phyloP scores from a whole-genome alignment of 2,797 vertebrate species.

The Pagetopsis macropterus region DNA sequence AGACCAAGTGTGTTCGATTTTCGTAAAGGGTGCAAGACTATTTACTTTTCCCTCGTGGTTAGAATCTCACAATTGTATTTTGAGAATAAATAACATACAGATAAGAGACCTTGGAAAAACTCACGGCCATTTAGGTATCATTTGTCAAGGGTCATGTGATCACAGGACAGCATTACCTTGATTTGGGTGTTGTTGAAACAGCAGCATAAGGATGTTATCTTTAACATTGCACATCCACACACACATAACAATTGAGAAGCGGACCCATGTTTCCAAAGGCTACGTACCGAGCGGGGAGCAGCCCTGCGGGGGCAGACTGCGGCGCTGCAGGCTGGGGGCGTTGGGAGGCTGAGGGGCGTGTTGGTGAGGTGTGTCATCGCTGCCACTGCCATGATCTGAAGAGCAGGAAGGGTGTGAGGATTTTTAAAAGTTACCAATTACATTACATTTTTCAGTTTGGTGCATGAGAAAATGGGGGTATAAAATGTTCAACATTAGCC shows the following conservation, averaged over 20 bases:
- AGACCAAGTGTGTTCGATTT: neutral
- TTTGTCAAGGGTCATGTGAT: slow-evolving; percentile 17
- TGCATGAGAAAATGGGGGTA: neutral
- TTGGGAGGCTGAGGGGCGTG: slow-evolving; percentile 77
- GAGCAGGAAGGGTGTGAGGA: slow-evolving; percentile 9
- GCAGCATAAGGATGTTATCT: slow-evolving; percentile 3
- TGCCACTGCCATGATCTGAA: slow-evolving; percentile 85
- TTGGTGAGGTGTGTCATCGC: slow-evolving; percentile 82
- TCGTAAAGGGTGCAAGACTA: neutral
- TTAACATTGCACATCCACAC: neutral
- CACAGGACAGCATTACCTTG: slow-evolving; percentile 30
- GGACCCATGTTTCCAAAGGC: neutral
- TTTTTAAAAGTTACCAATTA: neutral
- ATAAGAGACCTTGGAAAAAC: neutral
- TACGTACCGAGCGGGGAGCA: slow-evolving; percentile 84
- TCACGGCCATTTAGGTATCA: neutral
- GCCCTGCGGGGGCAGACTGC: slow-evolving; percentile 86
- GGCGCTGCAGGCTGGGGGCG: slow-evolving; percentile 79
- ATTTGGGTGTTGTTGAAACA: neutral
- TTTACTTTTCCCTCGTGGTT: neutral
- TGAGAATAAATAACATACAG: neutral
- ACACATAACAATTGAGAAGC: neutral
- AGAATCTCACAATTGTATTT: neutral
- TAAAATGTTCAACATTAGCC: neutral
- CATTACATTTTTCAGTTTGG: neutral